Base-by-base conservation (phyloP, 2,888 invertebrate species). In the Tholera decimalis region DNA sequence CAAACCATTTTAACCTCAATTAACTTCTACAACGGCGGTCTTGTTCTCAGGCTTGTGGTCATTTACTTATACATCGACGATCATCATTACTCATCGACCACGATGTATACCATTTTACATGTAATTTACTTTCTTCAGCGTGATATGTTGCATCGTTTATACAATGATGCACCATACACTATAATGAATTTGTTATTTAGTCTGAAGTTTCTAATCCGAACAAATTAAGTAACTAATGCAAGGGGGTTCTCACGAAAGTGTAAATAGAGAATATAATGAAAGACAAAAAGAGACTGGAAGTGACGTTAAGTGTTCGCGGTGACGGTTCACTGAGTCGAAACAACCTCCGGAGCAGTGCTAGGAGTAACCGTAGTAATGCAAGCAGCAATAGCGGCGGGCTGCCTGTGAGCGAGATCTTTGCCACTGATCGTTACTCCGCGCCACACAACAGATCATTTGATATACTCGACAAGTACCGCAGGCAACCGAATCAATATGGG, bases 241-340 rank as follows among this genome's bases (percentile, higher is more conserved):
- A 71, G 30, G 56, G 50, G 49, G 65, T 80, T 70, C 72, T 78
- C 73, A 79, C 71, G 79, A 62, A 57, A 82, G 76, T 83, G 79
- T 77, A 79, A 78, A 68, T 69, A 51, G 71, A 70, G 79, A 47
- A 72, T 80, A 92, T 71, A 71, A 95, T 95, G 95, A 95, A 91
- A 89, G 92, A 95, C 80, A 94, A 93, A 57, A 74, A 74, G 88
- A 93, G 94, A 89, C 85, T 95, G 35, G 92, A 96, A 90, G 86
- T 96, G 62, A 96, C 91, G 77, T 83, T 96, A 68, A 95, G 94
- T 83, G 95, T 96, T 63, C 92, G 94, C 41, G 95, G 95, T 41
- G 96, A 95, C 69, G 93, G 95, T 73, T 93, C 95, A 55, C 80
- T 95, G 71, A 91, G 89, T 67, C 89, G 95, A 47, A 92, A 92